A percentile compares a stretch with the other conserved stretches of the same genome.
These are phyloP conservation scores for Junonia oenone DNA, from an alignment of 2,888 invertebrate species.

Conservation along the genomic window DNA sequence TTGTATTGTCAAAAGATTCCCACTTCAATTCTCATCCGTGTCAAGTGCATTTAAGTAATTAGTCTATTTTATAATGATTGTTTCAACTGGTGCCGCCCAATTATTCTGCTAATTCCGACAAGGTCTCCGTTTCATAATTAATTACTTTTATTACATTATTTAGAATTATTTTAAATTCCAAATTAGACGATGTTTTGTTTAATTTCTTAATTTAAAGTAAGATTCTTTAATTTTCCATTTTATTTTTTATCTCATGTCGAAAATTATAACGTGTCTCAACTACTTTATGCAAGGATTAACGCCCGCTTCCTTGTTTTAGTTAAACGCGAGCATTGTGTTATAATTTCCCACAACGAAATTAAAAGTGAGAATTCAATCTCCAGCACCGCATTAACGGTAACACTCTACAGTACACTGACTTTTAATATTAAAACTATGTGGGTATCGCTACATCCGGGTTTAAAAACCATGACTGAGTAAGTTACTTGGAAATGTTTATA, in stretches of 20 bases:
- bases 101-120: slow-evolving; percentile 43
- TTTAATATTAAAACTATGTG: slow-evolving; percentile 58
- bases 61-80: slow-evolving; percentile 38
- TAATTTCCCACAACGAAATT: slow-evolving; percentile 58
- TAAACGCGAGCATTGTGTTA: slow-evolving; percentile 40
- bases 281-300: slow-evolving; percentile 4
- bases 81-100: slow-evolving; percentile 39
- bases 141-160: slow-evolving; percentile 39
- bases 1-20: slow-evolving; percentile 60
- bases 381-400: slow-evolving; percentile 56
- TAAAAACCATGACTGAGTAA: slow-evolving; percentile 48
- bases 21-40: slow-evolving; percentile 54
- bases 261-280: not conserved
- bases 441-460: slow-evolving; percentile 53
- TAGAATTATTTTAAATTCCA: not conserved
- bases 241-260: not conserved
- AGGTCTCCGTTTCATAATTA: slow-evolving; percentile 53
- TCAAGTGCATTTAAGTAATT: slow-evolving; percentile 64
- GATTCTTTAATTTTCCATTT: not conserved
- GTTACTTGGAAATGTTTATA: slow-evolving; percentile 19
- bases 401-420: slow-evolving; percentile 55
- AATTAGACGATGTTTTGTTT: not conserved
- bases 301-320: slow-evolving; percentile 8
- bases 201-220: not conserved
- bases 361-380: slow-evolving; percentile 70